phyloP scores from a whole-genome alignment of 2,113 vertebrate genomes.

The Phaethon lepturus region DNA sequence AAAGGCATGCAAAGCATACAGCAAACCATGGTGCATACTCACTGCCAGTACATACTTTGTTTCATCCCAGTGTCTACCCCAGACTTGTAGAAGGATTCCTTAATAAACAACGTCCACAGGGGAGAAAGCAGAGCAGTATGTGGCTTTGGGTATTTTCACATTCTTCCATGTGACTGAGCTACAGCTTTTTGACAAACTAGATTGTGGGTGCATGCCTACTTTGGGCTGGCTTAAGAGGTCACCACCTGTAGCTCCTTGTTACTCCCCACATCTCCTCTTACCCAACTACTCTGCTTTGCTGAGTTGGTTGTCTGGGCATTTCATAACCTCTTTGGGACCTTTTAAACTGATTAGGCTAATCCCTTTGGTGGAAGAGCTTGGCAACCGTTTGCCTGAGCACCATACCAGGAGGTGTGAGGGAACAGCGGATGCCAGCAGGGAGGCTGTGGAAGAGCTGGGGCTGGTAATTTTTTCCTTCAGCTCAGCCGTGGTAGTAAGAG shows the following conservation, averaged over 20 bases:
- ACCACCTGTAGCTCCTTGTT: background rate
- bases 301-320: background rate
- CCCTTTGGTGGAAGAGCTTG: background rate
- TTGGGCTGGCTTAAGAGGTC: background rate
- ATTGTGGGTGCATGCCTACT: background rate
- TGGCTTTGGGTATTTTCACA: background rate
- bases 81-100: background rate
- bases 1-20: background rate
- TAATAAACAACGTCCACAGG: background rate
- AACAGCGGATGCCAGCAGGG: fast-evolving
- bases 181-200: background rate
- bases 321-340: background rate
- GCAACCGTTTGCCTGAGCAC: background rate
- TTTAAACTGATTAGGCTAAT: background rate
- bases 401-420: background rate
- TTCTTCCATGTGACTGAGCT: background rate
- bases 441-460: background rate
- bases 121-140: background rate
- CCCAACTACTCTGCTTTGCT: background rate
- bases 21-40: background rate
- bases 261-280: background rate
- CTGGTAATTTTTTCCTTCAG: background rate
- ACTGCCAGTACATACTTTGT: background rate
- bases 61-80: background rate
- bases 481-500: background rate